A percentile compares a stretch with the other conserved stretches of the same genome.
These are phyloP conservation scores for Crypturellus tataupa DNA, from an alignment of 2,797 vertebrate species.

Conservation along the genomic window DNA sequence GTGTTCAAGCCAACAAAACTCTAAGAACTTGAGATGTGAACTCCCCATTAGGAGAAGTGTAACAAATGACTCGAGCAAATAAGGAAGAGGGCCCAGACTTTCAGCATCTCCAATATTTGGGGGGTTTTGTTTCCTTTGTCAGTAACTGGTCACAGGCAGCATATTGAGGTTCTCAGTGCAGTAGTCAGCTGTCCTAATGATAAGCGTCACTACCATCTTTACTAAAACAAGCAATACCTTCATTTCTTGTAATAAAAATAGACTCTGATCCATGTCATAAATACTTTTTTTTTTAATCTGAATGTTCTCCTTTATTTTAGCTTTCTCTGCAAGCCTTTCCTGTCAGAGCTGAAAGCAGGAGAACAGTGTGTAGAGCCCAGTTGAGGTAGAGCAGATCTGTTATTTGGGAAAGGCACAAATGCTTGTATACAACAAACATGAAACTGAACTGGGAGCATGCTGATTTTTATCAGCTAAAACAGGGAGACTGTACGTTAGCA, in stretches of 20 bases:
- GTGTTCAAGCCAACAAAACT: neutral
- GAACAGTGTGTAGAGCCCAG: neutral
- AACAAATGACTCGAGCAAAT: neutral
- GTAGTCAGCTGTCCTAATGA: neutral
- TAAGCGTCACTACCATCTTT: neutral
- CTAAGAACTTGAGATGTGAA: no score
- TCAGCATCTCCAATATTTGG: neutral
- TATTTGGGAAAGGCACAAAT: neutral
- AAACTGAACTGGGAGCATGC: neutral
- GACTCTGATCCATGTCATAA: neutral
- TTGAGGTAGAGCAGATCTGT: neutral
- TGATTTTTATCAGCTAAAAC: neutral
- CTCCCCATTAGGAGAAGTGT: neutral
- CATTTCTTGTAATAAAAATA: neutral
- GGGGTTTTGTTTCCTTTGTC: neutral
- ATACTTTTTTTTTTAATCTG: neutral
- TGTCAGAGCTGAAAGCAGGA: neutral
- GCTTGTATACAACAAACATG: neutral
- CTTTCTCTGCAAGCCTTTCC: neutral
- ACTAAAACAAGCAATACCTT: neutral
- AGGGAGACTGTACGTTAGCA: neutral
- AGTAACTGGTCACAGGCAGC: neutral
- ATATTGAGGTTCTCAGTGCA: neutral
- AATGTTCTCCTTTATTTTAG: neutral
- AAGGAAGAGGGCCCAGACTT: neutral